Conservation (phyloP, 1,140 invertebrate species). For the Bursaphelenchus mucronatus region DNA sequence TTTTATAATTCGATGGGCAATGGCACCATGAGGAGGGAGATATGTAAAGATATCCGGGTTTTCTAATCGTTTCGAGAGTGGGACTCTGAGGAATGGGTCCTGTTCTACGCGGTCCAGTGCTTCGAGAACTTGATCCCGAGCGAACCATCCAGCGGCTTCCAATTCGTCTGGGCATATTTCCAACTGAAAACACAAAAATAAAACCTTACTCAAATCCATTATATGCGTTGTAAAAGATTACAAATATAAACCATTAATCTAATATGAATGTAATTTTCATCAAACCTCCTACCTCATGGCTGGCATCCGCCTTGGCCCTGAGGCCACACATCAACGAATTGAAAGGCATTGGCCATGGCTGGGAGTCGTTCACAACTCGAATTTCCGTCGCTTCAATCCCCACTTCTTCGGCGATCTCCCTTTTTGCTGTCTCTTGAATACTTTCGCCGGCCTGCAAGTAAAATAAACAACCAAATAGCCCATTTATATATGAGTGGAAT, state of each 20-base stretch:
- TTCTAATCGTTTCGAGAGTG: constrained; percentile 18
- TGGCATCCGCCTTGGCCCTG: constrained; percentile 62
- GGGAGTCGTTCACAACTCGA: constrained; percentile 64
- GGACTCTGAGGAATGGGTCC: constrained; percentile 54
- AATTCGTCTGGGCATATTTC: constrained; percentile 65
- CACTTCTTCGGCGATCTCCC: constrained; percentile 68
- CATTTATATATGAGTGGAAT: neutral
- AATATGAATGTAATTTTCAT: constrained; percentile 3
- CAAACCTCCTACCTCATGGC: constrained; percentile 35
- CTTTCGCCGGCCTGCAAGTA: constrained; percentile 64
- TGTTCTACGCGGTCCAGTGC: constrained; percentile 56
- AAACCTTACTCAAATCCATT: constrained; percentile 3
- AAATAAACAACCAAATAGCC: neutral
- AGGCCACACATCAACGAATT: constrained; percentile 67
- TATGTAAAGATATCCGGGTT: constrained; percentile 61
- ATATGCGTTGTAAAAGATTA: neutral
- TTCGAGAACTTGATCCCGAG: constrained; percentile 61
- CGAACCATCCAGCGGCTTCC: constrained; percentile 67
- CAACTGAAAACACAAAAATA: constrained; percentile 58
- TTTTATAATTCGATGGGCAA: constrained; percentile 66
- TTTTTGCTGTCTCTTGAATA: constrained; percentile 65
- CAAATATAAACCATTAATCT: neutral
- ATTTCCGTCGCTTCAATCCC: constrained; percentile 65
- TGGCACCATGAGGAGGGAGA: constrained; percentile 65
- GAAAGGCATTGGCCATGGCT: constrained; percentile 67